A percentile compares a stretch with the other conserved stretches of the same genome.
phyloP scores from a whole-genome alignment of 2,888 invertebrate genomes.

The Copidosoma aretas region DNA sequence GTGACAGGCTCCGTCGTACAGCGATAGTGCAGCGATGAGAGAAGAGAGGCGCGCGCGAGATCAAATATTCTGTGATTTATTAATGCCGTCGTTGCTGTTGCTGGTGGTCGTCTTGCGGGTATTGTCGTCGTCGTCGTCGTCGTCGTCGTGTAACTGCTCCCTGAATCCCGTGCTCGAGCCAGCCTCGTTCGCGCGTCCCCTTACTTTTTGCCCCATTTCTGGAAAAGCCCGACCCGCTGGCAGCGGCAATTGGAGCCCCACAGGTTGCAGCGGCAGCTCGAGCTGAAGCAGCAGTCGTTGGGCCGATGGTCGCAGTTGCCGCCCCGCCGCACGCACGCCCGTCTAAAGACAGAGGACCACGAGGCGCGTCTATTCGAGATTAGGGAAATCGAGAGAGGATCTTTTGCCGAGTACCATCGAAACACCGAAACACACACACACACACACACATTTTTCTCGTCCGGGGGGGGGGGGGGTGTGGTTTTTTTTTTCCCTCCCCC shows the following conservation, averaged over 20 bases:
- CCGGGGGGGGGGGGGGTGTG: no score
- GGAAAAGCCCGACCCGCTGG: conserved; percentile 87
- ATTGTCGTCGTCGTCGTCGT: not conserved
- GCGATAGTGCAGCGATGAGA: not conserved
- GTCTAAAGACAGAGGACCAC: conserved; percentile 85
- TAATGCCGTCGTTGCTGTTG: not conserved
- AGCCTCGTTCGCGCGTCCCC: no score
- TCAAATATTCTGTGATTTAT: no score
- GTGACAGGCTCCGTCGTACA: no score
- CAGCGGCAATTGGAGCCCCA: conserved; percentile 90
- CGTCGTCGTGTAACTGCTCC: conserved; percentile 3
- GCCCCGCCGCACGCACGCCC: conserved; percentile 80
- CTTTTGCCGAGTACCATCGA: conserved; percentile 33
- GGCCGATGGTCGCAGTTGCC: conserved; percentile 86
- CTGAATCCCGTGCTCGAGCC: no score
- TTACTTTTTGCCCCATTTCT: conserved; percentile 78
- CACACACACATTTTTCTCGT: conserved; percentile 42
- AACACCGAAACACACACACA: conserved; percentile 48
- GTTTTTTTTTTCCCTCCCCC: conserved; percentile 7
- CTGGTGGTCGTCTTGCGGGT: not conserved
- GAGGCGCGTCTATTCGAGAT: conserved; percentile 75
- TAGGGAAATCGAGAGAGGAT: conserved; percentile 55
- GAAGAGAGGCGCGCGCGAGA: not conserved
- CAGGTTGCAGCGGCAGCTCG: conserved; percentile 85
- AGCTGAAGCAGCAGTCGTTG: conserved; percentile 85